Conservation (phyloP, 2,113 vertebrate genomes). For the Carettochelys insculpta region DNA sequence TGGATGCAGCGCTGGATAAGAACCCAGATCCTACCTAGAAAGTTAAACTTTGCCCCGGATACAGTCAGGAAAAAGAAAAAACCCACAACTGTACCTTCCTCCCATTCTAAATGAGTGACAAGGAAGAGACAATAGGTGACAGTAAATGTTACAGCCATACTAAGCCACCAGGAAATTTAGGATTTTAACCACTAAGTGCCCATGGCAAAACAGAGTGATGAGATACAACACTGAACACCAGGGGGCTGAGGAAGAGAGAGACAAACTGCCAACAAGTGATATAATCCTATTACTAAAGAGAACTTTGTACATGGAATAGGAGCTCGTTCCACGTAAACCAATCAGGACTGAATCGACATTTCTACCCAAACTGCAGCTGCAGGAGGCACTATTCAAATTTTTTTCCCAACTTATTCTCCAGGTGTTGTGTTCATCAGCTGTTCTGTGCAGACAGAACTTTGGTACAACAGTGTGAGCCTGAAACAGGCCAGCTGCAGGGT, state of each 20-base stretch:
- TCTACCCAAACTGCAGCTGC: not conserved
- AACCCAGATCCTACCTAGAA: not conserved
- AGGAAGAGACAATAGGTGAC: not conserved
- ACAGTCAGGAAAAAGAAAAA: not conserved
- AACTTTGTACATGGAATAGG: not conserved
- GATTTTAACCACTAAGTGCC: not conserved
- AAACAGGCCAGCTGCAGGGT: not conserved
- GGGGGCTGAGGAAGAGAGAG: not conserved
- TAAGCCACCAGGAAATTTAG: not conserved
- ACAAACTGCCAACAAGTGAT: not conserved
- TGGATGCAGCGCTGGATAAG: not conserved
- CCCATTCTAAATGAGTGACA: not conserved
- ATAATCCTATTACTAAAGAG: not conserved
- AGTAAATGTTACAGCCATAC: not conserved
- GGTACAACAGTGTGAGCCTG: not conserved
- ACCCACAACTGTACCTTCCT: not conserved
- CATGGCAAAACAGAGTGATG: not conserved
- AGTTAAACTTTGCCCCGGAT: not conserved
- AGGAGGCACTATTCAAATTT: not conserved
- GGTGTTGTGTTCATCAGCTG: too few relatives aligned
- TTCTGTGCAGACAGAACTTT: not conserved
- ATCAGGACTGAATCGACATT: not conserved
- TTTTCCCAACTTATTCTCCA: not conserved
- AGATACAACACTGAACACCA: not conserved
- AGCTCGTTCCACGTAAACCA: not conserved